Conservation (phyloP, 92 coral and sea anemone species). For the Zoanthus sansibaricus region DNA sequence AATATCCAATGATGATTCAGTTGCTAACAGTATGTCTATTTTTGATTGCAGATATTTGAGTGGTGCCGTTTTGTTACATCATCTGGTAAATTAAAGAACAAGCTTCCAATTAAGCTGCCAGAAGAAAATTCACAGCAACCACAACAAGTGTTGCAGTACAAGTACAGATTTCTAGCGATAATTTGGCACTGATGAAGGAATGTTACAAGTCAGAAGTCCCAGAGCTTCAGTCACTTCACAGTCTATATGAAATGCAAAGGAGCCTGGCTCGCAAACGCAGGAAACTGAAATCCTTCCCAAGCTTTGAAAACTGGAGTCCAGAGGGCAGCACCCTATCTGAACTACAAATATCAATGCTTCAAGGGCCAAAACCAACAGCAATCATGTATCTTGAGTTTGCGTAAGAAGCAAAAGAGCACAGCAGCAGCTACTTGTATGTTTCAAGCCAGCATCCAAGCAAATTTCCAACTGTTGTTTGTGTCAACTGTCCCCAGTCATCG, state of each 20-base stretch:
- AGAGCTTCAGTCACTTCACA: conserved; percentile 27
- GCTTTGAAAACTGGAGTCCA: conserved; percentile 27
- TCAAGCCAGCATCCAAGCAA: conserved; percentile 29
- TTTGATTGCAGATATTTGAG: too few relatives aligned
- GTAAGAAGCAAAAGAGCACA: conserved; percentile 40
- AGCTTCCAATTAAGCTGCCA: too few relatives aligned
- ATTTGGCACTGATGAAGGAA: conserved; percentile 43
- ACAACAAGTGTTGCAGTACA: too few relatives aligned
- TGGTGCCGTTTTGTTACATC: too few relatives aligned
- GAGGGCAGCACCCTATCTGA: conserved; percentile 20
- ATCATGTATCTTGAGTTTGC: conserved; percentile 10
- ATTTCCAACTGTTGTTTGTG: too few relatives aligned
- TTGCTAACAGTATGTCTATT: too few relatives aligned
- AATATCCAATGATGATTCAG: too few relatives aligned
- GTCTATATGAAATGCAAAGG: conserved; percentile 47
- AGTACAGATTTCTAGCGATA: background rate
- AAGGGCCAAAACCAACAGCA: conserved; percentile 45
- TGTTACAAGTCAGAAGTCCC: conserved; percentile 11
- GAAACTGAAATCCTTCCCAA: conserved; percentile 35
- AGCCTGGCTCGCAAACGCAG: conserved; percentile 22
- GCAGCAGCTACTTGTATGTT: conserved; percentile 20
- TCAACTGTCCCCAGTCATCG: too few relatives aligned
- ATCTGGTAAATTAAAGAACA: too few relatives aligned
- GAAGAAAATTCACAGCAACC: too few relatives aligned
- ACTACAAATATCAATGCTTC: conserved; percentile 17